Percentiles rank a stretch among this genome's conserved stretches.
phyloP scores from a whole-genome alignment of 1,140 invertebrate species.

The Sweltsa coloradensis region DNA sequence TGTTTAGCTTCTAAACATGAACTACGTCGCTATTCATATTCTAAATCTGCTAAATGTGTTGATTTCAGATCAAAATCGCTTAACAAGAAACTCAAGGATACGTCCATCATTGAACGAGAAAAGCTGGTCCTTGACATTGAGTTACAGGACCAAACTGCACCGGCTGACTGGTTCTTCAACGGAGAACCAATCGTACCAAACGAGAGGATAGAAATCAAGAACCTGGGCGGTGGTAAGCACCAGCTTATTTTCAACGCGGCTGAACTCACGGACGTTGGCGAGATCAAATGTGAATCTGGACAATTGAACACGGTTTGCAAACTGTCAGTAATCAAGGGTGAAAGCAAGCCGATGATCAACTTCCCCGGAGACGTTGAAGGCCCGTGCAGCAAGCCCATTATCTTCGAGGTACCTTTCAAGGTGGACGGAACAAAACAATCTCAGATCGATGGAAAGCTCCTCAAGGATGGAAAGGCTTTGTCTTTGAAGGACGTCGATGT shows the following conservation, averaged over 20 bases:
- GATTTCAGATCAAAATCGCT: slow-evolving; percentile 83
- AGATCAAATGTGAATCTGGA: slow-evolving; percentile 73
- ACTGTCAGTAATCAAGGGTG: slow-evolving; percentile 70
- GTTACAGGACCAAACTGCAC: slow-evolving; percentile 87
- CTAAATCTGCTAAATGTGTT: slow-evolving; percentile 13
- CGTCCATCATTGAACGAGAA: slow-evolving; percentile 77
- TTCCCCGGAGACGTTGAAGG: slow-evolving; percentile 70
- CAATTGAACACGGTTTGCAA: slow-evolving; percentile 68
- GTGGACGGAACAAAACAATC: slow-evolving; percentile 77
- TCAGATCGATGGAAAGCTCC: slow-evolving; percentile 73
- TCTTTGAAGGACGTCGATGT: slow-evolving; percentile 79
- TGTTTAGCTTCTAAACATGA: too few relatives aligned
- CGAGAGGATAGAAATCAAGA: slow-evolving; percentile 77
- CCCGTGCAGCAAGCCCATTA: slow-evolving; percentile 62
- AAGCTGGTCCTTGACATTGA: slow-evolving; percentile 83
- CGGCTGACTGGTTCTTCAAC: slow-evolving; percentile 89
- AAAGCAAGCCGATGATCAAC: slow-evolving; percentile 67
- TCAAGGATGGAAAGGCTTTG: slow-evolving; percentile 78
- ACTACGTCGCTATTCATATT: too few relatives aligned
- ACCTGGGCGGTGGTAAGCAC: slow-evolving; percentile 82
- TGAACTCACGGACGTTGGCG: slow-evolving; percentile 70
- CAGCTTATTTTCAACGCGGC: slow-evolving; percentile 75
- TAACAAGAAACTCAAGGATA: slow-evolving; percentile 96
- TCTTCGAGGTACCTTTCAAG: slow-evolving; percentile 71
- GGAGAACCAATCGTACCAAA: slow-evolving; percentile 67